Evolutionary conservation across 2,113 vertebrate species (phyloP).

Genomic region (Oncorhynchus masou): DNA sequence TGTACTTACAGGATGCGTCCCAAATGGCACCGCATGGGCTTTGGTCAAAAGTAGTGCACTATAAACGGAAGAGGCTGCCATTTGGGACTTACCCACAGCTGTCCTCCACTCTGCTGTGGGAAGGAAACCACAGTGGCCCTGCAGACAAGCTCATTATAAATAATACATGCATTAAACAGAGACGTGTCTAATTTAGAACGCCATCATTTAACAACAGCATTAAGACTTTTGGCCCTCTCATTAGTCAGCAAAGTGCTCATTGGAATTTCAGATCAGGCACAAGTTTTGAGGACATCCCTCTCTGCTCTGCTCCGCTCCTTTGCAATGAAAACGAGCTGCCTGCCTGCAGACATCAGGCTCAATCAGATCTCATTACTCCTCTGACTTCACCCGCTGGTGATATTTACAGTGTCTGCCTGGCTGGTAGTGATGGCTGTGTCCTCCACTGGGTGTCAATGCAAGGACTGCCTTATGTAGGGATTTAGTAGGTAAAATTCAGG

Average conservation of each 20-base stretch:
- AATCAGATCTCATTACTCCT: slow-evolving; percentile 33
- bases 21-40: too few species aligned
- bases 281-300: neutral
- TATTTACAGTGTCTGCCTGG: too few species aligned
- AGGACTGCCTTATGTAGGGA: neutral
- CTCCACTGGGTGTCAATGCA: too few species aligned
- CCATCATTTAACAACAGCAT: slow-evolving; percentile 45
- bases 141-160: slow-evolving; percentile 46
- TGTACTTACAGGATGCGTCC: neutral
- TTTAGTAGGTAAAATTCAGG: neutral
- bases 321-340: neutral
- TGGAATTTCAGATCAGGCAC: slow-evolving; percentile 50
- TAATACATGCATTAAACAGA: slow-evolving; percentile 52
- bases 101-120: slow-evolving; percentile 15
- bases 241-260: slow-evolving; percentile 53
- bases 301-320: too few species aligned
- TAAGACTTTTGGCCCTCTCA: slow-evolving; percentile 46
- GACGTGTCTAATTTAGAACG: slow-evolving; percentile 30
- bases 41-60: too few species aligned
- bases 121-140: neutral
- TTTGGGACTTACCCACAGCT: neutral
- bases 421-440: too few species aligned
- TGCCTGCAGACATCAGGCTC: slow-evolving; percentile 28
- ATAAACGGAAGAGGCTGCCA: neutral
- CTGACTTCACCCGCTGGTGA: slow-evolving; percentile 14